Conservation (phyloP, 1,140 invertebrate species). For the Brachionus manjavacas region DNA sequence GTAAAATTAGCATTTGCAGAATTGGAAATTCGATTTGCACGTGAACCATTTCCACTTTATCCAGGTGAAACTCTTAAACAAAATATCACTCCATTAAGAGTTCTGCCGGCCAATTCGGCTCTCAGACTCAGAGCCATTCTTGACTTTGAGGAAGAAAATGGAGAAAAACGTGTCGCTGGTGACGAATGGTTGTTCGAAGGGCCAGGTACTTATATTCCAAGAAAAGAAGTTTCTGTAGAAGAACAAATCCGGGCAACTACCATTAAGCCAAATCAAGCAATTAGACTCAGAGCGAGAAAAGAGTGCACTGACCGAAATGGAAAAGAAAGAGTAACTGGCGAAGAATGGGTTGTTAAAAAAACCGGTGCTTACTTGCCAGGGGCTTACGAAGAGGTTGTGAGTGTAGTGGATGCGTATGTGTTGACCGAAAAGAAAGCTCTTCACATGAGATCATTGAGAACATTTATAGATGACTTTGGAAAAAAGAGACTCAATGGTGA, state of each 20-base stretch:
- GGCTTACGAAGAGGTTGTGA: slow-evolving; percentile 60
- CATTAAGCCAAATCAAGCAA: slow-evolving; percentile 59
- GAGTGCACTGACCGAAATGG: slow-evolving; percentile 59
- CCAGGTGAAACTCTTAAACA: slow-evolving; percentile 56
- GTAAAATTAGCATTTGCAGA: slow-evolving; percentile 59
- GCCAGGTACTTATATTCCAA: slow-evolving; percentile 47
- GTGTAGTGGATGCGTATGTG: slow-evolving; percentile 59
- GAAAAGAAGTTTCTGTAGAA: slow-evolving; percentile 59
- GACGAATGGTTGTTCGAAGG: slow-evolving; percentile 43
- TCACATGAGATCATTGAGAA: slow-evolving; percentile 57
- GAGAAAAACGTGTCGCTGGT: slow-evolving; percentile 20
- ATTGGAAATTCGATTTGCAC: slow-evolving; percentile 58
- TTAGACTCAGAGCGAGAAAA: slow-evolving; percentile 57
- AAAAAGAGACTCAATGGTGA: slow-evolving; percentile 60
- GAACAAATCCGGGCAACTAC: slow-evolving; percentile 56
- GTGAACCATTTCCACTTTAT: slow-evolving; percentile 61
- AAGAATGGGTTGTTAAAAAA: slow-evolving; percentile 61
- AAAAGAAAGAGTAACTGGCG: slow-evolving; percentile 56
- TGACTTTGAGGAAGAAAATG: slow-evolving; percentile 39
- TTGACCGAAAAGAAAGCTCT: slow-evolving; percentile 61
- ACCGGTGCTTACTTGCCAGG: slow-evolving; percentile 60
- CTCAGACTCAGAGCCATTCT: slow-evolving; percentile 31
- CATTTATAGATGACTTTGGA: slow-evolving; percentile 59
- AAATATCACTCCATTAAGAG: slow-evolving; percentile 28
- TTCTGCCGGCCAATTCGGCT: slow-evolving; percentile 12